A percentile compares a stretch with the other conserved stretches of the same genome.
Evolutionary conservation across 2,797 vertebrate genomes (phyloP).

Genomic region (Adelosebastes latens): DNA sequence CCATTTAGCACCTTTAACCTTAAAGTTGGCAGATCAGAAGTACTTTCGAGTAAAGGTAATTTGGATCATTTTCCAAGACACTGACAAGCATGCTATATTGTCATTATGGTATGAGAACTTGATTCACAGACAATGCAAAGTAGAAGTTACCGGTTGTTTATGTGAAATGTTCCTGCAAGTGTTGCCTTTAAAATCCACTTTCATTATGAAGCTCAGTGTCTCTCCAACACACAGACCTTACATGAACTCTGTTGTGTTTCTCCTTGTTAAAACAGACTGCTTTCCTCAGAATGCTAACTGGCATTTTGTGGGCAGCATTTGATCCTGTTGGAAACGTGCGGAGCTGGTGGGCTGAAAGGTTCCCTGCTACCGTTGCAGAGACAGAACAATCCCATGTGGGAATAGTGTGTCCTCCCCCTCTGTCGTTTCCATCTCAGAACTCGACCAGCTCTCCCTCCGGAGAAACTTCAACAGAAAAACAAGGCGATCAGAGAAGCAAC

Average conservation of each 20-base stretch:
- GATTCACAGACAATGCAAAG: not conserved
- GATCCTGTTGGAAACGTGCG: slow-evolving; percentile 41
- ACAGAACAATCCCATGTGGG: slow-evolving; percentile 51
- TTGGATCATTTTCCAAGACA: not conserved
- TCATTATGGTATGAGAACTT: not conserved
- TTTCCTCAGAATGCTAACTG: slow-evolving; percentile 29
- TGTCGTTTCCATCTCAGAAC: slow-evolving; percentile 56
- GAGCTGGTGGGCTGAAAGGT: slow-evolving; percentile 57
- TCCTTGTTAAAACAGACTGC: slow-evolving; percentile 26
- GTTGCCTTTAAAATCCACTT: slow-evolving; percentile 7
- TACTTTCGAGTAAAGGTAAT: not conserved
- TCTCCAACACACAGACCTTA: slow-evolving; percentile 1
- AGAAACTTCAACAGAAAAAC: slow-evolving; percentile 68
- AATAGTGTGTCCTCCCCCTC: slow-evolving; percentile 56
- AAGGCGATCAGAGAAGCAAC: slow-evolving; percentile 67
- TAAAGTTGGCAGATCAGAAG: not conserved
- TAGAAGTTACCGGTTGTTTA: not conserved
- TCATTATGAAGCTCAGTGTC: not conserved
- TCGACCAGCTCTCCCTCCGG: slow-evolving; percentile 55
- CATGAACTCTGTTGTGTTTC: not conserved
- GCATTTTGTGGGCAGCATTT: slow-evolving; percentile 40
- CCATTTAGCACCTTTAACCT: not conserved
- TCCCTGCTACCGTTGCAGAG: slow-evolving; percentile 31
- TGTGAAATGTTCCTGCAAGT: not conserved
- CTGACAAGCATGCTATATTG: not conserved